phyloP scores from a whole-genome alignment of 2,888 invertebrate genomes.

The Hypsopygia costalis region DNA sequence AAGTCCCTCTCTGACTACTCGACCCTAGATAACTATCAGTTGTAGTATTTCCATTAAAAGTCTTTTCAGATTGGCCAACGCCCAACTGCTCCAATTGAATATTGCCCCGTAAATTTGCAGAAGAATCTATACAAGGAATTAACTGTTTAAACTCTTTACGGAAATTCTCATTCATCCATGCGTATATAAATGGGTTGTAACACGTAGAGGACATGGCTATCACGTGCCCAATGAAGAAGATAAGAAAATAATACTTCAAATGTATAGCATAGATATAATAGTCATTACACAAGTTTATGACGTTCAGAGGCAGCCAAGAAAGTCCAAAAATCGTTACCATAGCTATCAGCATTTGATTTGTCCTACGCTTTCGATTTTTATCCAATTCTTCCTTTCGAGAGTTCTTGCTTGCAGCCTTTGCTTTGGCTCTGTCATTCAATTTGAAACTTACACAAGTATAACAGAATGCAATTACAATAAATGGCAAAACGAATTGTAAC shows the following conservation, averaged over 20 bases:
- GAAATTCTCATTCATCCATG: constrained; percentile 98
- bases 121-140: constrained; percentile 82
- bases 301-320: constrained; percentile 97
- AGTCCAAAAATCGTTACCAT: constrained; percentile 98
- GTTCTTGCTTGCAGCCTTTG: constrained; percentile 91
- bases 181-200: constrained; percentile 98
- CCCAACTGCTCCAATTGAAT: constrained; percentile 75
- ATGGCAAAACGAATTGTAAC: constrained; percentile 96
- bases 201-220: constrained; percentile 98
- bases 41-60: constrained; percentile 88
- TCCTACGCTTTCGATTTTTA: constrained; percentile 92
- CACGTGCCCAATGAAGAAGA: constrained; percentile 94
- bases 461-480: constrained; percentile 95
- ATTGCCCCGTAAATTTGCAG: constrained; percentile 55
- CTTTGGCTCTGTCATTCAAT: constrained; percentile 90
- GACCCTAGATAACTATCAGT: constrained; percentile 83
- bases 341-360: constrained; percentile 97
- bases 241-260: constrained; percentile 91
- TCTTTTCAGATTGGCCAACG: constrained; percentile 83
- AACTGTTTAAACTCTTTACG: constrained; percentile 94
- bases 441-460: constrained; percentile 95
- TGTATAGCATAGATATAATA: constrained; percentile 86
- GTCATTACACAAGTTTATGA: constrained; percentile 92
- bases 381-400: constrained; percentile 94
- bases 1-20: constrained; percentile 74